These are phyloP conservation scores for Cotesia typhae DNA, from an alignment of 1,140 invertebrate genomes.

Conservation along the genomic window DNA sequence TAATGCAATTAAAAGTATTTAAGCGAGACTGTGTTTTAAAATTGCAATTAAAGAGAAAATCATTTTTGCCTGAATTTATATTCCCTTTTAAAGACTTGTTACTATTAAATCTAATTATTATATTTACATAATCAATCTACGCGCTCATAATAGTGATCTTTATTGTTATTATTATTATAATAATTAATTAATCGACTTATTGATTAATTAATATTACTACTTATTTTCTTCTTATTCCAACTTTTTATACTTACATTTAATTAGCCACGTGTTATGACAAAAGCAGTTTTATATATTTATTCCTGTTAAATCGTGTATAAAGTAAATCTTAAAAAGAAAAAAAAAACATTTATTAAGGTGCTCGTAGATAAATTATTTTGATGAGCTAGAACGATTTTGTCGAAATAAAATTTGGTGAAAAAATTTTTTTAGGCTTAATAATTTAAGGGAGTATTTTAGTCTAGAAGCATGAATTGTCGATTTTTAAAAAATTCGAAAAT, in stretches of 20 bases:
- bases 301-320: constrained; percentile 48
- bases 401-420: no score
- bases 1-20: constrained; percentile 2
- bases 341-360: constrained; percentile 23
- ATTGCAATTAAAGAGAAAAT: neutral
- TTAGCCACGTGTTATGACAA: constrained; percentile 38
- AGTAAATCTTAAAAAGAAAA: constrained; percentile 32
- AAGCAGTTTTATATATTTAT: constrained; percentile 48
- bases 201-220: constrained; percentile 15
- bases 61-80: constrained; percentile 27
- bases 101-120: constrained; percentile 25
- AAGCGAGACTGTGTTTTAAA: constrained; percentile 12
- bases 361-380: constrained; percentile 27
- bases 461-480: no score
- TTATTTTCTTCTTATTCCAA: constrained; percentile 16
- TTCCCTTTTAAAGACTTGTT: constrained; percentile 39
- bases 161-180: constrained; percentile 32
- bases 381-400: constrained; percentile 1
- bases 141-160: constrained; percentile 28
- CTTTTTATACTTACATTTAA: constrained; percentile 34
- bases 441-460: no score
- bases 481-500: no score
- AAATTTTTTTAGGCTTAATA: no score
- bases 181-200: constrained; percentile 30
- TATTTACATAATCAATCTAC: constrained; percentile 17